These are phyloP conservation scores for Drosophila carrolli DNA, from an alignment of 1,140 invertebrate genomes.

Conservation along the genomic window DNA sequence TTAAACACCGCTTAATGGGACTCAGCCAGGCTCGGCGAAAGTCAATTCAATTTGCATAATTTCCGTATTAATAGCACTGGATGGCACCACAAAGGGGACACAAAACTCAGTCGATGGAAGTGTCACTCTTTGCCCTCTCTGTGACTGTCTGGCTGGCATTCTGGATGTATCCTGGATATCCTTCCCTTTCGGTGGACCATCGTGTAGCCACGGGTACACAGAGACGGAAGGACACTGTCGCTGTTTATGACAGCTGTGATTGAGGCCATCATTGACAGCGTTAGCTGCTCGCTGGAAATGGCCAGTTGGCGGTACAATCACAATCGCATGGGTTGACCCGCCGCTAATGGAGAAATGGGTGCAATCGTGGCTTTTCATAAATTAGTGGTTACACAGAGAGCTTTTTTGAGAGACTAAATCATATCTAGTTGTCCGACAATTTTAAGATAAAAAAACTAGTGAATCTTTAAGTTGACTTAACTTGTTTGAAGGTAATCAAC, in stretches of 20 bases:
- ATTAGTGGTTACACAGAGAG: slow-evolving; percentile 17
- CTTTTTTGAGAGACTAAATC: too few relatives aligned
- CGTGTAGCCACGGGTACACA: not conserved
- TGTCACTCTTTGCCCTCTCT: slow-evolving; percentile 18
- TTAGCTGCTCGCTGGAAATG: slow-evolving; percentile 40
- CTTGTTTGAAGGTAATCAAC: too few relatives aligned
- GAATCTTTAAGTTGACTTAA: too few relatives aligned
- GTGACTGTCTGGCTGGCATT: not conserved
- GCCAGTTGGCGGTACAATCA: slow-evolving; percentile 42
- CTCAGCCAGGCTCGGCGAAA: slow-evolving; percentile 29
- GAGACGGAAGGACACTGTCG: slow-evolving; percentile 6
- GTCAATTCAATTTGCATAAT: slow-evolving; percentile 77
- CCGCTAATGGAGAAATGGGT: slow-evolving; percentile 28
- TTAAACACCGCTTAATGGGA: slow-evolving; percentile 40
- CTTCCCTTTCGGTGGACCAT: slow-evolving; percentile 10
- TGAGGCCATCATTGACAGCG: slow-evolving; percentile 75
- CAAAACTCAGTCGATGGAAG: slow-evolving; percentile 29
- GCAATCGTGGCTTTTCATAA: slow-evolving; percentile 20
- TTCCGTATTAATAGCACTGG: slow-evolving; percentile 54
- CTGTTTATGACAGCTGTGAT: slow-evolving; percentile 78
- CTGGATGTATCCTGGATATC: slow-evolving; percentile 3
- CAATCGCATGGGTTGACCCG: slow-evolving; percentile 19
- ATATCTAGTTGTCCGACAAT: too few relatives aligned
- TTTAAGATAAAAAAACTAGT: too few relatives aligned
- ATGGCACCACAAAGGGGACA: slow-evolving; percentile 38